Evolutionary conservation across 2,113 vertebrate species (phyloP).

Genomic region (Pipa parva): DNA sequence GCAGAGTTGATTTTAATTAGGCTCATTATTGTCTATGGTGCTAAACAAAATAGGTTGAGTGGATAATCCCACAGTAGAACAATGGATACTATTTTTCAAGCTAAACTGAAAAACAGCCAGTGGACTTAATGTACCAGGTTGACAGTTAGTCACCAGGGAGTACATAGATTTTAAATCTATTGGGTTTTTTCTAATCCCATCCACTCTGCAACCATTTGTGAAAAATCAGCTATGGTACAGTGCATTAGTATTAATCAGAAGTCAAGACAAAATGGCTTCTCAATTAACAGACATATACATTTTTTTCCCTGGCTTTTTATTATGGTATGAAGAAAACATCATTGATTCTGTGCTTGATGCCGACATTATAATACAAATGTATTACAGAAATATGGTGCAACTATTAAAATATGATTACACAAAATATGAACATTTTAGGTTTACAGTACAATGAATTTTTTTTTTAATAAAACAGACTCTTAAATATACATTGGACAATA

Average conservation of each 20-base stretch:
- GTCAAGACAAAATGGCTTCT: not conserved
- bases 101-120: no score
- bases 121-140: no score
- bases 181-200: no score
- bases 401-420: constrained; percentile 74
- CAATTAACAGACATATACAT: constrained; percentile 34
- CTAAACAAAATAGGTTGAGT: no score
- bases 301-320: constrained; percentile 74
- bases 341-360: constrained; percentile 65
- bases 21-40: no score
- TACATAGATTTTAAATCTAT: no score
- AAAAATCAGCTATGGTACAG: not conserved
- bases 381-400: constrained; percentile 60
- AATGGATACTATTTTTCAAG: no score
- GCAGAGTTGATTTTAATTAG: no score
- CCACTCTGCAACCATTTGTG: not conserved
- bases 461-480: constrained; percentile 65
- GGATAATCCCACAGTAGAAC: no score
- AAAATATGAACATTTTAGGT: constrained; percentile 67
- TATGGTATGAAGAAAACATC: constrained; percentile 65
- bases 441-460: constrained; percentile 69
- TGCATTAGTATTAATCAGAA: not conserved
- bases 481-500: constrained; percentile 71
- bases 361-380: constrained; percentile 70
- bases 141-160: no score